These are phyloP conservation scores for Dinomys branickii DNA, from an alignment of 2,113 vertebrate genomes.

Conservation along the genomic window DNA sequence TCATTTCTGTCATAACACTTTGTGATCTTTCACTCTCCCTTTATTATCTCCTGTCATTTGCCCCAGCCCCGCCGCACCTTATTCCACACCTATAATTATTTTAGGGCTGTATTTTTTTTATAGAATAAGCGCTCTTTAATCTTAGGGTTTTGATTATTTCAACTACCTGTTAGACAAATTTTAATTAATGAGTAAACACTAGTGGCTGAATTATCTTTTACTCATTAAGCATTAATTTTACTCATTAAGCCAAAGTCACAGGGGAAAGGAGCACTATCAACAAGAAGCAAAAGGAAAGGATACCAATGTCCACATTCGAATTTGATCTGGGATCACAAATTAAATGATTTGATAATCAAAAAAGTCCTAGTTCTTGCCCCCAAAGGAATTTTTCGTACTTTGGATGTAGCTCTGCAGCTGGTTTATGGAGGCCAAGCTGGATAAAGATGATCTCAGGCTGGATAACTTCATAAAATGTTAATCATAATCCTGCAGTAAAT, in stretches of 20 bases:
- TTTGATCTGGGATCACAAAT: neutral
- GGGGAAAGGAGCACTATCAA: neutral
- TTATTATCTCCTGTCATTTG: neutral
- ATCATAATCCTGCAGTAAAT: neutral
- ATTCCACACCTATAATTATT: neutral
- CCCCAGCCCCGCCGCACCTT: neutral
- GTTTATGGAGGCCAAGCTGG: neutral
- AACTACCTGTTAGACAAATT: neutral
- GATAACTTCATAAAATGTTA: neutral
- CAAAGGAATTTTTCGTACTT: neutral
- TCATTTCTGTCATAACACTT: neutral
- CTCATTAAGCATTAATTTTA: neutral
- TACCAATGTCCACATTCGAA: neutral
- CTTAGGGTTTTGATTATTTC: neutral
- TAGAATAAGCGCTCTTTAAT: neutral
- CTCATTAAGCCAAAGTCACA: neutral
- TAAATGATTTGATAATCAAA: neutral
- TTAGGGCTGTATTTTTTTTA: slow-evolving; percentile 26
- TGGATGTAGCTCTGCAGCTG: neutral
- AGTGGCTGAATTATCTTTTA: neutral
- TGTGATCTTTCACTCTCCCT: neutral
- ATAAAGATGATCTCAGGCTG: neutral
- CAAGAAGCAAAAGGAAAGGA: neutral
- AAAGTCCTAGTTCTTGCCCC: neutral
- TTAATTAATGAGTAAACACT: neutral